phyloP scores from a whole-genome alignment of 2,113 vertebrate species.

The Chloroceryle aenea region DNA sequence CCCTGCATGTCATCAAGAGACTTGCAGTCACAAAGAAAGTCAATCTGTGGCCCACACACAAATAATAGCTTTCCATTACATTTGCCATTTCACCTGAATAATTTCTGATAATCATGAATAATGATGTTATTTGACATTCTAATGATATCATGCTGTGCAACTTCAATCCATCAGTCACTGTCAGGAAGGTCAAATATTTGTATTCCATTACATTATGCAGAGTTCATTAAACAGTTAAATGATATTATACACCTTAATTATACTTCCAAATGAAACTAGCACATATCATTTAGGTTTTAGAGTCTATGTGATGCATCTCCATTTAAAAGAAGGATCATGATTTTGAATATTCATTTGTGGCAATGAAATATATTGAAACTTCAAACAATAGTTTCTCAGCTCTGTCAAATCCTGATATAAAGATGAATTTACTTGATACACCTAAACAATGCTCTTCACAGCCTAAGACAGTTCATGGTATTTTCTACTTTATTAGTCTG shows the following conservation, averaged over 20 bases:
- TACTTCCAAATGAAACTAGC: slow-evolving; percentile 70
- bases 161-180: slow-evolving; percentile 85
- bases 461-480: neutral
- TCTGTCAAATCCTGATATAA: neutral
- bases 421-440: neutral
- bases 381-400: neutral
- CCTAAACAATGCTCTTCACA: neutral
- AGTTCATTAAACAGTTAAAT: slow-evolving; percentile 83
- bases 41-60: slow-evolving; percentile 70
- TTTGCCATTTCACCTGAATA: slow-evolving; percentile 84
- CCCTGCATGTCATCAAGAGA: slow-evolving; percentile 52
- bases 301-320: slow-evolving; percentile 34
- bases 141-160: slow-evolving; percentile 79
- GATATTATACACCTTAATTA: slow-evolving; percentile 74
- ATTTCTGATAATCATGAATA: slow-evolving; percentile 88
- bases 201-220: slow-evolving; percentile 69
- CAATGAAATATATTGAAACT: neutral
- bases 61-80: slow-evolving; percentile 80
- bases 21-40: slow-evolving; percentile 74
- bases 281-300: slow-evolving; percentile 63
- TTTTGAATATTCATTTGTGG: neutral
- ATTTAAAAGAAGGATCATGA: slow-evolving; percentile 42
- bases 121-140: slow-evolving; percentile 87
- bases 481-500: neutral
- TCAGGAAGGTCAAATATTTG: slow-evolving; percentile 85